These are phyloP conservation scores for Glossosoma conforme DNA, from an alignment of 1,140 invertebrate species.

Conservation along the genomic window DNA sequence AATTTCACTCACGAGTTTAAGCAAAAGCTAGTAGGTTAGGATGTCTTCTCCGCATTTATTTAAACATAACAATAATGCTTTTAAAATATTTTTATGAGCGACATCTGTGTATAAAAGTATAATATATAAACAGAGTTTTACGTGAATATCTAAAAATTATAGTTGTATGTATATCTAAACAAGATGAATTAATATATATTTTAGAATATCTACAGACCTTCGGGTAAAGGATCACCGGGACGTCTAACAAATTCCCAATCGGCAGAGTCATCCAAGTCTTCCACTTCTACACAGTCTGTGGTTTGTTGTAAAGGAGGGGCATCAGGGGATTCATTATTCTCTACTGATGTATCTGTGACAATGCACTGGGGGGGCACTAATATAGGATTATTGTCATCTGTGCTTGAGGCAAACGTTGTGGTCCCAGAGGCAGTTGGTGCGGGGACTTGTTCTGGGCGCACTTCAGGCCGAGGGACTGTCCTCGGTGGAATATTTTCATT, in stretches of 20 bases:
- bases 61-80: too few relatives aligned
- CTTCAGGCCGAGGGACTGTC: too few relatives aligned
- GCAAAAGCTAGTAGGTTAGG: too few relatives aligned
- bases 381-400: not conserved
- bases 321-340: not conserved
- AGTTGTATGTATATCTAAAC: too few relatives aligned
- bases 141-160: too few relatives aligned
- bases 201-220: constrained; percentile 33
- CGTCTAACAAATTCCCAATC: constrained; percentile 45
- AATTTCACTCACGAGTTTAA: too few relatives aligned
- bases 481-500: too few relatives aligned
- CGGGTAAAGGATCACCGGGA: constrained; percentile 44
- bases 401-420: not conserved
- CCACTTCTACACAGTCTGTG: constrained; percentile 46
- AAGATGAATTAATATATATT: not conserved
- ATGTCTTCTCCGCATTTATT: too few relatives aligned
- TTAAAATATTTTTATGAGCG: too few relatives aligned
- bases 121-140: too few relatives aligned
- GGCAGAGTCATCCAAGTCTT: constrained; percentile 43
- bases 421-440: not conserved
- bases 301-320: constrained; percentile 25
- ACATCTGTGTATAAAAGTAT: too few relatives aligned
- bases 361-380: constrained; percentile 16
- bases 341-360: constrained; percentile 16
- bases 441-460: too few relatives aligned